These are phyloP conservation scores for Aphrophora alni DNA, from an alignment of 2,888 invertebrate species.

Conservation along the genomic window DNA sequence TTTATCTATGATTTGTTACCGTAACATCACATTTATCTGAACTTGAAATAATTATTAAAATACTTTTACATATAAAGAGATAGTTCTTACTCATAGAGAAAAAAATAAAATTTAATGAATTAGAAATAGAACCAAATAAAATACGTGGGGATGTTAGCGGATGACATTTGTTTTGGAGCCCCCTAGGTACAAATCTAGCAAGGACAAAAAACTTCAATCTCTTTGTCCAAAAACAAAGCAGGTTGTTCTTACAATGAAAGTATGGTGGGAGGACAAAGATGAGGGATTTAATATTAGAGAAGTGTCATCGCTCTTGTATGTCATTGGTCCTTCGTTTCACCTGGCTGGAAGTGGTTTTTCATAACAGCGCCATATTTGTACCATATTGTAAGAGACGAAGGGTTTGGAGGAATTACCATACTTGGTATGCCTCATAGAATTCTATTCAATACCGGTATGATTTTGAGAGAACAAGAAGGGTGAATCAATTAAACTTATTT, in stretches of 20 bases:
- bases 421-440: not conserved
- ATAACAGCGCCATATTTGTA: not conserved
- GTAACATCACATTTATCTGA: too few species aligned
- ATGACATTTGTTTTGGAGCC: not conserved
- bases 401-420: not conserved
- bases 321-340: not conserved
- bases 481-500: too few species aligned
- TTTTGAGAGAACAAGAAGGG: not conserved
- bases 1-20: too few species aligned
- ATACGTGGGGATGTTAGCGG: not conserved
- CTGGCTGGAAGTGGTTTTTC: not conserved
- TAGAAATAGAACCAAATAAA: too few species aligned
- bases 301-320: not conserved
- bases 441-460: not conserved
- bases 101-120: too few species aligned
- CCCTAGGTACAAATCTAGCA: not conserved
- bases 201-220: not conserved
- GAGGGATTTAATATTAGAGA: not conserved
- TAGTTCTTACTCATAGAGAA: too few species aligned
- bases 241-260: not conserved
- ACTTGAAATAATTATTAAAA: too few species aligned
- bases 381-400: not conserved
- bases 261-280: not conserved
- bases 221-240: constrained; percentile 2
- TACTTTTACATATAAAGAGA: too few species aligned